A percentile compares a stretch with the other conserved stretches of the same genome.
These are phyloP conservation scores for Limanda limanda DNA, from an alignment of 2,113 vertebrate species.

Conservation along the genomic window DNA sequence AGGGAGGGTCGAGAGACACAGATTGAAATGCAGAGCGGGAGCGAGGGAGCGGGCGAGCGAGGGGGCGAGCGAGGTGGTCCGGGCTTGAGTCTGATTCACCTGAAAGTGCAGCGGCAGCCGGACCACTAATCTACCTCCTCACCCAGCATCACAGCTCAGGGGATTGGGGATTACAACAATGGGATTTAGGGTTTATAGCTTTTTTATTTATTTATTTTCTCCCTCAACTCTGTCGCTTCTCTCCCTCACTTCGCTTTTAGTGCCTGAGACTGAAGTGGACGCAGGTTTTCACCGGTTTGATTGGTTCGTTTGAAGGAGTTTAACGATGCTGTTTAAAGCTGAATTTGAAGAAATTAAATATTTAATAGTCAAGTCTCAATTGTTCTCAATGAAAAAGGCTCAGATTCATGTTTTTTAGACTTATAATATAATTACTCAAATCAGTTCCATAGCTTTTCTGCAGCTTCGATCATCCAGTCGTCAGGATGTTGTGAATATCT, in stretches of 20 bases:
- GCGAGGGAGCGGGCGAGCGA: neutral
- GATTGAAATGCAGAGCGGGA: neutral
- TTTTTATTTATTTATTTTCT: conserved; percentile 21
- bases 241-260: neutral
- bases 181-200: conserved; percentile 73
- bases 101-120: conserved; percentile 59
- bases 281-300: no score
- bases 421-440: no score
- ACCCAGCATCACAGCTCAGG: conserved; percentile 53
- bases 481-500: no score
- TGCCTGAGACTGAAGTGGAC: conserved; percentile 11
- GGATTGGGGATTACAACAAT: conserved; percentile 72
- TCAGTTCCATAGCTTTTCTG: no score
- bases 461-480: no score
- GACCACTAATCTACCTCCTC: conserved; percentile 70
- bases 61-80: neutral
- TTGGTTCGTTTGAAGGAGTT: neutral
- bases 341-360: no score
- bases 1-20: conserved; percentile 2
- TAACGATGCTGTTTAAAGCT: no score
- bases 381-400: no score
- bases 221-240: neutral
- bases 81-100: conserved; percentile 40
- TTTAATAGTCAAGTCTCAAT: no score
- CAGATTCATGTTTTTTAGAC: no score